Percentiles rank a stretch among this genome's conserved stretches.
These are phyloP conservation scores for Calypte anna DNA, from an alignment of 2,113 vertebrate species.

Conservation along the genomic window DNA sequence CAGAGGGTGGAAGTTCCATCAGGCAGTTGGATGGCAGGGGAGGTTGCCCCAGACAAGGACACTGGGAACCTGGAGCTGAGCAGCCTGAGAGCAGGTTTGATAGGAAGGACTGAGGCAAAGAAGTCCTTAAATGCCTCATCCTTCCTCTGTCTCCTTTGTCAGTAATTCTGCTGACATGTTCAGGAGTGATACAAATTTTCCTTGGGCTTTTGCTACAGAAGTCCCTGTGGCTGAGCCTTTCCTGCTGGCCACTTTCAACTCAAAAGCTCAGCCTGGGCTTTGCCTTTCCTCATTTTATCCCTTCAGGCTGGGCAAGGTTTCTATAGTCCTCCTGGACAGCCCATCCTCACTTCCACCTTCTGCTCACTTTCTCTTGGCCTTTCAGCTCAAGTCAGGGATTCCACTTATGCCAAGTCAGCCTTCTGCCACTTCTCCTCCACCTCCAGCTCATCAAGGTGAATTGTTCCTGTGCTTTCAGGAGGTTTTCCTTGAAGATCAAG, in stretches of 20 bases:
- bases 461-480: background rate
- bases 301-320: background rate
- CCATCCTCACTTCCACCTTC: background rate
- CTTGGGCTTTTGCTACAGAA: background rate
- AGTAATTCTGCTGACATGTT: background rate
- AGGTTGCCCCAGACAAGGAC: background rate
- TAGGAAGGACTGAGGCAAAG: background rate
- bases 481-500: background rate
- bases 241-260: background rate
- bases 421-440: background rate
- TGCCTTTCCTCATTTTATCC: background rate
- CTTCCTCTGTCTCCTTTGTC: background rate
- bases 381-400: background rate
- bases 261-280: background rate
- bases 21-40: background rate
- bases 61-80: background rate
- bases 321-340: background rate
- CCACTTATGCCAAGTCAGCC: background rate
- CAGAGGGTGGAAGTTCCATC: conserved; percentile 24
- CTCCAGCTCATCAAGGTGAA: background rate
- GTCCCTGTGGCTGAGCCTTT: background rate
- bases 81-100: background rate
- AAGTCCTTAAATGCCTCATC: background rate
- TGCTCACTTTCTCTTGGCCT: background rate
- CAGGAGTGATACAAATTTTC: rapidly evolving